These are phyloP conservation scores for Loripinus fragilis DNA, from an alignment of 2,888 invertebrate species.

Conservation along the genomic window DNA sequence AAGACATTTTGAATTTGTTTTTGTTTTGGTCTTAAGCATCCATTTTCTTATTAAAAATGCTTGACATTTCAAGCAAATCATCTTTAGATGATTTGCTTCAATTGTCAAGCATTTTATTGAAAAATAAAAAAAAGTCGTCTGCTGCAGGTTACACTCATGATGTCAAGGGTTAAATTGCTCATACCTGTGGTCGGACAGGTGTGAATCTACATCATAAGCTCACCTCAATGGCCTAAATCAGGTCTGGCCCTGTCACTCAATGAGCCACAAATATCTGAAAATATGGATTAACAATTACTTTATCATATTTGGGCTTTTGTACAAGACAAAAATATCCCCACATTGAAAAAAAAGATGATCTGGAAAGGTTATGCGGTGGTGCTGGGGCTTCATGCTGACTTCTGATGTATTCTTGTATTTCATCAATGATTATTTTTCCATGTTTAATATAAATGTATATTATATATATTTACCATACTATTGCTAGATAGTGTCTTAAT, in stretches of 20 bases:
- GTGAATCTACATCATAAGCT: not conserved
- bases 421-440: not conserved
- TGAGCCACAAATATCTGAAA: not conserved
- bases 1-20: too few relatives aligned
- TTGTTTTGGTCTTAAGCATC: too few relatives aligned
- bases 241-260: slow-evolving; percentile 2
- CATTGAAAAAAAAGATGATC: not conserved
- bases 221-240: not conserved
- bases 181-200: slow-evolving; percentile 5
- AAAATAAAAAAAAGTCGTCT: too few relatives aligned
- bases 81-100: too few relatives aligned
- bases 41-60: too few relatives aligned
- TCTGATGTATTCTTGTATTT: too few relatives aligned
- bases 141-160: too few relatives aligned
- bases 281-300: not conserved
- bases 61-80: too few relatives aligned
- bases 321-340: not conserved
- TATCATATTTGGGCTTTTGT: not conserved
- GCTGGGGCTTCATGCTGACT: not conserved
- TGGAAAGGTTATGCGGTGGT: not conserved
- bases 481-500: too few relatives aligned
- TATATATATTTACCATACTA: too few relatives aligned
- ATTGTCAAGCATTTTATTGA: too few relatives aligned
- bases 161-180: not conserved
- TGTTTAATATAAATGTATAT: not conserved